Base-by-base conservation (phyloP, 2,888 invertebrate genomes). In the Brachypalpus laphriformis region DNA sequence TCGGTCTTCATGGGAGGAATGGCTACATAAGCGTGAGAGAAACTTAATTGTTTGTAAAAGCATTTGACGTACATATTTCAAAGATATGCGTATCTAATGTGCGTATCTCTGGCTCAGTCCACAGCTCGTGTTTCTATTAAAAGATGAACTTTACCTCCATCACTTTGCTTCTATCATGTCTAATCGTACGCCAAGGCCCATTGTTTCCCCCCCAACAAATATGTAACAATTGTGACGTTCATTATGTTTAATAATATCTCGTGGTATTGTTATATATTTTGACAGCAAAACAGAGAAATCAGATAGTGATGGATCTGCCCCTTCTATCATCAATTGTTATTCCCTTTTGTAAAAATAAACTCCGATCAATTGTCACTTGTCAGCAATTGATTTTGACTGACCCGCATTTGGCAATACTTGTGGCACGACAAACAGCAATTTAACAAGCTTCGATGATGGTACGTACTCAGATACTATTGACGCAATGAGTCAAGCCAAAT, bases 291-390 rank as follows among this genome's bases (percentile, higher is more conserved):
- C 65, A 20, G 20, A 65, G 9, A 16, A 28, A n/a, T n/a, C 28
- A 18, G 18, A 45, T n/a, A 47, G 18, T 61, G 57, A 40, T 59
- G 22, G 25, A 61, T 42, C 16, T 31, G 51, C 28, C 51, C 51
- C 51, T 4, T 28, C 28, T 51, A 25, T 1, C 40, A 40, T 59
- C 40, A 59, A 59, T 56, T 57, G 56, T 57, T 70, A 18, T 16
- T 9, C 34, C 42, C 25, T 7, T 66, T 56, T 61, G 61, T 42
- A 54, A 54, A 28, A 16, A 31, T 31, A 11, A 25, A 42, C 20
- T 28, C 28, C 25, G 31, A 54, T 54, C 28, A 54, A 54, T 54
- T 8, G 25, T 31, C 34, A 42, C 8, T 66, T 66, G 40, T 51
- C n/a, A 16, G 16, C 56, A 45, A 70, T 45, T 42, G 20, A 56